Evolutionary conservation across 2,888 invertebrate species (phyloP).

Genomic region (Nebria brevicollis): DNA sequence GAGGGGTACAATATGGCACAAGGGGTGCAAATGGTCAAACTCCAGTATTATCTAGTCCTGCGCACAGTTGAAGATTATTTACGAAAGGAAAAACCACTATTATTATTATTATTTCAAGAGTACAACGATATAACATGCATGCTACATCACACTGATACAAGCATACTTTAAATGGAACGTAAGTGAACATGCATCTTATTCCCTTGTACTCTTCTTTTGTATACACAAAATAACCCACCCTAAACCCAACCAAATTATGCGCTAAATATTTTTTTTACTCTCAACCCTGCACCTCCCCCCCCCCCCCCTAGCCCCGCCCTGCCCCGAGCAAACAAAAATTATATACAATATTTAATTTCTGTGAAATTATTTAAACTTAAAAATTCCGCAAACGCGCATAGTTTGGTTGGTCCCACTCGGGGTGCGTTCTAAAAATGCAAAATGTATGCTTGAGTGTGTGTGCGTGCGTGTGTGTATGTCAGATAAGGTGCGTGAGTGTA

Average conservation of each 20-base stretch:
- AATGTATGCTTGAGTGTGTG: conserved; percentile 51
- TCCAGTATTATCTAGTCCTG: conserved; percentile 79
- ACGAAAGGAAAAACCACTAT: conserved; percentile 36
- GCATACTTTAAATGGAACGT: not conserved
- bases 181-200: not conserved
- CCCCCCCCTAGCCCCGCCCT: not conserved
- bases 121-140: not conserved
- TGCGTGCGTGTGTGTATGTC: conserved; percentile 50
- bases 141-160: not conserved
- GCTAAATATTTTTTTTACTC: conserved; percentile 1
- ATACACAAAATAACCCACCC: conserved; percentile 10
- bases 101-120: conserved; percentile 29
- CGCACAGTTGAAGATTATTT: conserved; percentile 54
- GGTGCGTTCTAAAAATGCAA: conserved; percentile 27
- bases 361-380: conserved; percentile 44
- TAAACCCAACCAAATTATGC: not conserved
- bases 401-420: not conserved
- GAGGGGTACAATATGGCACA: not conserved
- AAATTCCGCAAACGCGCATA: conserved; percentile 41
- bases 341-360: conserved; percentile 11
- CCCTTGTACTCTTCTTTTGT: not conserved
- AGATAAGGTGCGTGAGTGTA: conserved; percentile 49
- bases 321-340: not conserved
- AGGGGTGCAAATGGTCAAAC: conserved; percentile 55
- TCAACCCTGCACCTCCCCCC: not conserved